Evolutionary conservation across 2,113 vertebrate species (phyloP).

Genomic region (Gambusia affinis): DNA sequence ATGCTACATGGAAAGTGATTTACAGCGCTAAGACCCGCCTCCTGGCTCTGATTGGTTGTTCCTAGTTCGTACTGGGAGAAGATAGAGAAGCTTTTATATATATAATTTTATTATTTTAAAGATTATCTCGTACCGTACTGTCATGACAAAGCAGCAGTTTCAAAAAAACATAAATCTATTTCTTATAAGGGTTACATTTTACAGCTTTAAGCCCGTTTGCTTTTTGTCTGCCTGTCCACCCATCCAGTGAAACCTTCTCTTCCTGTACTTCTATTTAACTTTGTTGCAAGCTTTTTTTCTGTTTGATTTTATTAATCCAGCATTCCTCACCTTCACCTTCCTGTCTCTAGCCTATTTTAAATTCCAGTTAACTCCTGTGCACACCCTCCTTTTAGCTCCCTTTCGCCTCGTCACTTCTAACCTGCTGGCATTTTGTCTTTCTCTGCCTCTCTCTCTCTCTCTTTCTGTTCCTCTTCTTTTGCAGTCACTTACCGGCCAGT

Average conservation of each 20-base stretch:
- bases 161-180: too few relatives aligned
- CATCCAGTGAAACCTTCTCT: constrained; percentile 45
- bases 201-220: constrained; percentile 42
- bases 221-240: constrained; percentile 58
- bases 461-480: constrained; percentile 53
- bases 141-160: too few relatives aligned
- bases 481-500: constrained; percentile 89
- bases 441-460: constrained; percentile 26
- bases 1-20: too few relatives aligned
- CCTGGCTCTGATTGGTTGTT: too few relatives aligned
- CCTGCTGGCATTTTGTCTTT: constrained; percentile 72
- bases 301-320: constrained; percentile 26
- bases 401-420: constrained; percentile 78
- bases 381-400: constrained; percentile 56
- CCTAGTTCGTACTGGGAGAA: too few relatives aligned
- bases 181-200: too few relatives aligned
- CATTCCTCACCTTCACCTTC: constrained; percentile 49
- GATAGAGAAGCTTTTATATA: background rate
- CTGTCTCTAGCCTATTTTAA: constrained; percentile 58
- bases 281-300: constrained; percentile 16
- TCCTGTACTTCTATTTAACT: constrained; percentile 24
- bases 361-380: constrained; percentile 65
- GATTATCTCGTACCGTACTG: too few relatives aligned
- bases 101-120: too few relatives aligned
- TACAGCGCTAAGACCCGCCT: too few relatives aligned